These are phyloP conservation scores for Suricata suricatta DNA, from an alignment of 2,113 vertebrate species.

Conservation along the genomic window DNA sequence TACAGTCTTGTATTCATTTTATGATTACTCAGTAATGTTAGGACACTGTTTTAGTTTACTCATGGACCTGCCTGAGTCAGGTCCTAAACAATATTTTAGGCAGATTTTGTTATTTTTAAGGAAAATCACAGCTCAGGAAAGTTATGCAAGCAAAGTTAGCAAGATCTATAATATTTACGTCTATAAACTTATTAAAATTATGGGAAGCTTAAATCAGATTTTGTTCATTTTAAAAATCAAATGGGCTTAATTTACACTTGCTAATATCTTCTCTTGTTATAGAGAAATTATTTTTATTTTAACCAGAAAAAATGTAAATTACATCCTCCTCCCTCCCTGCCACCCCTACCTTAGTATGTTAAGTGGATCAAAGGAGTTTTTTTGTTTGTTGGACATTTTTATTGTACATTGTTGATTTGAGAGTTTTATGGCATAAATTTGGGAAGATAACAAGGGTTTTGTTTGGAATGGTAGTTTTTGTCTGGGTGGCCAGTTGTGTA, in stretches of 20 bases:
- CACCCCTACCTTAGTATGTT: neutral
- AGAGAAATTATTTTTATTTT: neutral
- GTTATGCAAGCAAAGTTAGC: neutral
- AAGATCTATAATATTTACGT: neutral
- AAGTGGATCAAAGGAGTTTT: neutral
- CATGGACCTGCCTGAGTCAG: neutral
- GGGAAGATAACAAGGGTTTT: neutral
- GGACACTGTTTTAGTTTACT: neutral
- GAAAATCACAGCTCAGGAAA: constrained; percentile 16
- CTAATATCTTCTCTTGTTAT: neutral
- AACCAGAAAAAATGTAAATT: constrained; percentile 15
- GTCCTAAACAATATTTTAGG: neutral
- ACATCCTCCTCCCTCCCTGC: rapidly evolving
- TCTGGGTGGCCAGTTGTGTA: neutral
- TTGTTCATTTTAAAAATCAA: neutral
- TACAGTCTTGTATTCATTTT: neutral
- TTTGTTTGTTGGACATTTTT: neutral
- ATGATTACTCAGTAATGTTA: neutral
- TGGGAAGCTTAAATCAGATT: neutral
- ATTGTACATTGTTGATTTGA: neutral
- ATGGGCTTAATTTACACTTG: neutral
- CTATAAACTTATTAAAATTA: constrained; percentile 19
- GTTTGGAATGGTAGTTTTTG: neutral
- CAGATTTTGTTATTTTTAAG: neutral
- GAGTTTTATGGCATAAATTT: neutral